Percentiles rank a stretch among this genome's conserved stretches.
phyloP scores from a whole-genome alignment of 2,888 invertebrate species.

The Andricus quercusramuli region DNA sequence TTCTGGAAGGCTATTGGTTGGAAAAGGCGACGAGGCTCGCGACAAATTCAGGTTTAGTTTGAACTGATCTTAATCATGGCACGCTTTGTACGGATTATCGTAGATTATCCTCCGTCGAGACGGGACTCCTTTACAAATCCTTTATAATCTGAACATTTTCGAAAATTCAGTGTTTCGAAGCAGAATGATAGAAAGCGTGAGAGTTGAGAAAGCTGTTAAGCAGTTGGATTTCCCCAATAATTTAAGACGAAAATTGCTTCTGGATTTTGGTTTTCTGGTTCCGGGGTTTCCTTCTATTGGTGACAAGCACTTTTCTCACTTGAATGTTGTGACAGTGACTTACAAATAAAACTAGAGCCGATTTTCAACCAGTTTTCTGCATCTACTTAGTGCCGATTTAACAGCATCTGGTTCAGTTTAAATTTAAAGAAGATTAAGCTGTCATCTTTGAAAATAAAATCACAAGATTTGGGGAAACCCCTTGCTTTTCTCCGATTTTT shows the following conservation, averaged over 20 bases:
- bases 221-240: constrained; percentile 20
- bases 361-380: constrained; percentile 45
- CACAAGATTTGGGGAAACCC: background rate
- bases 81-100: constrained; percentile 39
- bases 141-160: constrained; percentile 32
- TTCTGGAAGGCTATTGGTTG: background rate
- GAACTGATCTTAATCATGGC: constrained; percentile 16
- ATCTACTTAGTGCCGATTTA: constrained; percentile 42
- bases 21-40: background rate
- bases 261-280: constrained; percentile 17
- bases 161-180: constrained; percentile 48
- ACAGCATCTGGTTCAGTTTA: constrained; percentile 54
- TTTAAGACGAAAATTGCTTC: background rate
- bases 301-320: constrained; percentile 25
- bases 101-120: constrained; percentile 45
- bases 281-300: background rate
- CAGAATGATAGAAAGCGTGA: constrained; percentile 41
- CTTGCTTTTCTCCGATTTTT: background rate
- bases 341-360: constrained; percentile 49
- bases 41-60: constrained; percentile 26
- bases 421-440: constrained; percentile 43
- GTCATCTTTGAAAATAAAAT: constrained; percentile 31
- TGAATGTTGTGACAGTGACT: constrained; percentile 52
- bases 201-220: constrained; percentile 8
- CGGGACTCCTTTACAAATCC: constrained; percentile 39